These are phyloP conservation scores for Mythimna impura DNA, from an alignment of 2,888 invertebrate genomes.

Conservation along the genomic window DNA sequence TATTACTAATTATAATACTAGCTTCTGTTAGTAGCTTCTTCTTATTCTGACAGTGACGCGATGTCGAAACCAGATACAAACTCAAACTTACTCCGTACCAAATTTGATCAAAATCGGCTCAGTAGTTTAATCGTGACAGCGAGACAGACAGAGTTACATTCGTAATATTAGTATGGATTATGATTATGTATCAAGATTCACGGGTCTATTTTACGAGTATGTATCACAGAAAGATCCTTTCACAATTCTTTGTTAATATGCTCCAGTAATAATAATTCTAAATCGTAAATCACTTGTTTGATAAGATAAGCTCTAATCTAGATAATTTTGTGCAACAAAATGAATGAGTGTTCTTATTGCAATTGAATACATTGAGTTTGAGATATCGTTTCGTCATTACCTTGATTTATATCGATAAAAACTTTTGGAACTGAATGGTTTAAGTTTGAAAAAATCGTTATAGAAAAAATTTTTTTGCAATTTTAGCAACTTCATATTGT, in stretches of 20 bases:
- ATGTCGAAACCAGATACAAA: too few species aligned
- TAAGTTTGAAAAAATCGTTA: background rate
- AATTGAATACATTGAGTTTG: slow-evolving; percentile 21
- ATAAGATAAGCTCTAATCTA: slow-evolving; percentile 32
- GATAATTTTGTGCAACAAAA: slow-evolving; percentile 34
- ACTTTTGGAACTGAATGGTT: background rate
- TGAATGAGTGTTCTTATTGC: slow-evolving; percentile 19
- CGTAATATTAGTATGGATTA: too few species aligned
- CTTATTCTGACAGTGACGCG: too few species aligned
- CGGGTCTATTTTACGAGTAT: background rate
- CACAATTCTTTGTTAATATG: slow-evolving; percentile 17
- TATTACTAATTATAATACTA: too few species aligned
- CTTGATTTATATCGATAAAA: slow-evolving; percentile 42
- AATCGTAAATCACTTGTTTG: slow-evolving; percentile 14
- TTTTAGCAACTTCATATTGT: background rate
- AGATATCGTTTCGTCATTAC: slow-evolving; percentile 30
- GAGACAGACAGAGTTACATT: too few species aligned
- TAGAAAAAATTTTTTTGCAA: background rate
- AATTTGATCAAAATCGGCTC: too few species aligned
- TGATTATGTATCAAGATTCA: background rate
- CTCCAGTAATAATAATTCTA: slow-evolving; percentile 17
- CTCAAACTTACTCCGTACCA: too few species aligned
- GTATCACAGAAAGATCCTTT: background rate
- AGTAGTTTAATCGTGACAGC: too few species aligned
- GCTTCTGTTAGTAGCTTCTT: too few species aligned